Evolutionary conservation across 2,797 vertebrate genomes (phyloP), one percentile per base, ranked within the genome.

Genomic region (Hydrolagus colliei): DNA sequence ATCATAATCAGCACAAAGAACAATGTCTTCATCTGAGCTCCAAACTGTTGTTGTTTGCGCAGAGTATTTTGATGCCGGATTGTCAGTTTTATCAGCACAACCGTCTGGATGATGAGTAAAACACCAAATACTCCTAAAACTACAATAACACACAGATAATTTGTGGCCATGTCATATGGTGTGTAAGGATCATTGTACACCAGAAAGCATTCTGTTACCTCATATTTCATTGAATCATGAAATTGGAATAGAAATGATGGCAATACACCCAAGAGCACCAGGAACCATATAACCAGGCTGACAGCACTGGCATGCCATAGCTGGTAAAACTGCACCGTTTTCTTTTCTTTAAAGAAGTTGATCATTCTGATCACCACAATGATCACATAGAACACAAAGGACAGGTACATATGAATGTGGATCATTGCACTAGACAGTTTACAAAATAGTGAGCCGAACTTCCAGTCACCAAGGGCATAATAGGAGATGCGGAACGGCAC

Each of bases 381-480:
- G 88, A 96, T 90, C 73, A 95, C 87, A 0, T 98, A 99, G 90
- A 98, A 94, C 0, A 95, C 1, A 85, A 98, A 97, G 0, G 96
- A 95, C 89, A 98, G 92, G 90, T 97, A 96, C 94, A 97, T 97
- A 90, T 98, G 97, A 73, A 96, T 89, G 85, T 98, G 96, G 87
- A 97, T 91, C 96, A 97, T 96, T 35, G 92, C 89, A 0, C 97
- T 98, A 88, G 96, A 91, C 11, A 93, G 2, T 88, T 91, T 96
- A 80, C 98, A 98, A 88, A 93, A 92, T 0, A 1, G 0, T 0
- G 0, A 0, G 0, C 89, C 10, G 73, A 98, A 90, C 0, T 0
- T 0, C 98, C 97, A 98, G 0, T 0, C 0, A 0, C 20, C 0
- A 0, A 2, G 86, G 0, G 89, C 61, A 0, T 96, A 95, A 74